These are phyloP conservation scores for Molossus alvarezi DNA, from an alignment of 2,797 vertebrate genomes.

Conservation along the genomic window DNA sequence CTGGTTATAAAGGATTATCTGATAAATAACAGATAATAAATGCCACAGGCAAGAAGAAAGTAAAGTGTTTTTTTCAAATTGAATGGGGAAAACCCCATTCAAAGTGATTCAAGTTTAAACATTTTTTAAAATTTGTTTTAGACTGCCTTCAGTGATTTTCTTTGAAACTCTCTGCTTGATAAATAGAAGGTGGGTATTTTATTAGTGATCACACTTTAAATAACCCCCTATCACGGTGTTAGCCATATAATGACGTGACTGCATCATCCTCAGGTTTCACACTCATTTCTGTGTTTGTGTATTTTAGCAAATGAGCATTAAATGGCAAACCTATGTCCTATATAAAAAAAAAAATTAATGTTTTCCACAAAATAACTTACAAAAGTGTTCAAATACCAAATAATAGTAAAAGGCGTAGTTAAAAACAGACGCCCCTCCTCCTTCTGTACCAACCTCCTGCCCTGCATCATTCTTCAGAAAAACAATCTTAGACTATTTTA, in stretches of 20 bases:
- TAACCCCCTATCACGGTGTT: not conserved
- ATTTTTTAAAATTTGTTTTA: not conserved
- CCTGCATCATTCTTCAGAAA: not conserved
- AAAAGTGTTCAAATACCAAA: not conserved
- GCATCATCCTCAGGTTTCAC: not conserved
- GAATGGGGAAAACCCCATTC: not conserved
- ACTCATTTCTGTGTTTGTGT: not conserved
- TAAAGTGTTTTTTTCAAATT: constrained; percentile 58
- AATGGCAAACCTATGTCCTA: not conserved
- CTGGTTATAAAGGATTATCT: constrained; percentile 10
- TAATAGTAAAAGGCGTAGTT: not conserved
- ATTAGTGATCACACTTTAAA: not conserved
- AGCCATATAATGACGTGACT: not conserved
- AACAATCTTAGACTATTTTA: constrained; percentile 27
- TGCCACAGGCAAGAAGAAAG: not conserved
- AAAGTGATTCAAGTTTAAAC: not conserved
- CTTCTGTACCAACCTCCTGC: not conserved
- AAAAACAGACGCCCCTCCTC: not conserved
- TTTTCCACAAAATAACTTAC: not conserved
- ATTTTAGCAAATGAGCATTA: not conserved
- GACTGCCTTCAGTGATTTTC: not conserved
- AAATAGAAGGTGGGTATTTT: constrained; percentile 18
- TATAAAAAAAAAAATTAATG: not conserved
- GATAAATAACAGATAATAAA: constrained; percentile 49
- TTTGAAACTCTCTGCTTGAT: constrained; percentile 41